Evolutionary conservation across 2,888 invertebrate species (phyloP).

Genomic region (Caenorhabditis auriculariae): DNA sequence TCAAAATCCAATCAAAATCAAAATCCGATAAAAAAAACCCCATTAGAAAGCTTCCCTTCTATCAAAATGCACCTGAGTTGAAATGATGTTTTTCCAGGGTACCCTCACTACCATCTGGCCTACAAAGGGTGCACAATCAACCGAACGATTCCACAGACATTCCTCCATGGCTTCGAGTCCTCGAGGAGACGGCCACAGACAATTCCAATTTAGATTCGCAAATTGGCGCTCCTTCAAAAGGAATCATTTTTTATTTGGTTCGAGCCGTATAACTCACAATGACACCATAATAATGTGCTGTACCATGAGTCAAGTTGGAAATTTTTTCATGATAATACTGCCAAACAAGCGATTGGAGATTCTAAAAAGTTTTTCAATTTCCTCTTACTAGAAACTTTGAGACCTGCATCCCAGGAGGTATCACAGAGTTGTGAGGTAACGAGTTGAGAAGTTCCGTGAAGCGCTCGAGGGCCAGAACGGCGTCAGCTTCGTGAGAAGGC

Average conservation of each 20-base stretch:
- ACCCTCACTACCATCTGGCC: constrained; percentile 54
- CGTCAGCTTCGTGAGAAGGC: constrained; percentile 38
- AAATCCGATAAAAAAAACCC: too few species aligned
- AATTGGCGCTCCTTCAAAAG: constrained; percentile 26
- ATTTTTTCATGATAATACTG: constrained; percentile 50
- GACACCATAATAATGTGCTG: constrained; percentile 34
- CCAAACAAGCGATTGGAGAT: constrained; percentile 50
- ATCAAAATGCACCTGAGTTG: constrained; percentile 27
- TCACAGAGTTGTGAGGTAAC: constrained; percentile 48
- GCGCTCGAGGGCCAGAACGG: constrained; percentile 38
- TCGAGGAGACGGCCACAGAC: constrained; percentile 38
- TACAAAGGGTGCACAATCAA: constrained; percentile 48
- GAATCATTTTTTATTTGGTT: not conserved
- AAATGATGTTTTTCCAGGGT: constrained; percentile 42
- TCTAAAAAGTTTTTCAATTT: too few species aligned
- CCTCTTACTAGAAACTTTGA: not conserved
- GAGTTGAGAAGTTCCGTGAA: constrained; percentile 47
- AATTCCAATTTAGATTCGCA: constrained; percentile 34
- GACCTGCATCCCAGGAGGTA: constrained; percentile 46
- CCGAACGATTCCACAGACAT: constrained; percentile 30
- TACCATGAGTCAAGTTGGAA: constrained; percentile 41
- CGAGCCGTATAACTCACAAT: constrained; percentile 24
- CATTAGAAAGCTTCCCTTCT: too few species aligned
- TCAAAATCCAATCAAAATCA: too few species aligned
- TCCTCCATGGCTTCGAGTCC: constrained; percentile 36